These are phyloP conservation scores for Cyphomyrus plagiostoma DNA, from an alignment of 2,113 vertebrate genomes.

Conservation along the genomic window DNA sequence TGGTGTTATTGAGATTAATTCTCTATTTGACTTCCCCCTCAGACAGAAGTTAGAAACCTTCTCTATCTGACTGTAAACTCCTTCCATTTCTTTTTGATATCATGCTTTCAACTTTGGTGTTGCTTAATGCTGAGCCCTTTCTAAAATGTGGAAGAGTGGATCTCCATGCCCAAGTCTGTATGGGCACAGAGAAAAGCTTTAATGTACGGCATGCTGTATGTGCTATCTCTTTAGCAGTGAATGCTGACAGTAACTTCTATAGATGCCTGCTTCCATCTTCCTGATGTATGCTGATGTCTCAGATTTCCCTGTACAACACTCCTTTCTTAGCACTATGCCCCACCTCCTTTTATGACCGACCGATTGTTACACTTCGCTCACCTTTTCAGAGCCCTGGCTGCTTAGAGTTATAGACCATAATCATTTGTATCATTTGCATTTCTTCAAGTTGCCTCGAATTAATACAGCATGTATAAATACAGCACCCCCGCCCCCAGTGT, in stretches of 20 bases:
- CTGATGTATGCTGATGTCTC: neutral
- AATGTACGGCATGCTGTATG: neutral
- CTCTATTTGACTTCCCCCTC: neutral
- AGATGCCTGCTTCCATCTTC: neutral
- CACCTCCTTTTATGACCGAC: neutral
- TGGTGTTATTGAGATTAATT: neutral
- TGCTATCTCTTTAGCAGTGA: neutral
- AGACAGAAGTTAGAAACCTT: neutral
- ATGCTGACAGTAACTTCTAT: neutral
- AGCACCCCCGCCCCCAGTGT: no score
- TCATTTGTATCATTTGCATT: neutral
- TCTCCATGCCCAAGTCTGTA: neutral
- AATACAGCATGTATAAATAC: no score
- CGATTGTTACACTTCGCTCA: neutral
- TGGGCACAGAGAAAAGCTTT: neutral
- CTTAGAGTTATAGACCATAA: no score
- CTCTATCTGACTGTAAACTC: neutral
- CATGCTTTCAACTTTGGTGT: neutral
- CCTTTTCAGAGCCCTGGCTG: no score
- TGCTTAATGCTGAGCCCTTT: neutral
- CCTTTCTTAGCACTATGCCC: neutral
- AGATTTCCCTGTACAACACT: neutral
- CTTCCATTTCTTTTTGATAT: neutral
- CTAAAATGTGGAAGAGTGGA: neutral
- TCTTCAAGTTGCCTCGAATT: neutral